phyloP scores from a whole-genome alignment of 2,113 vertebrate species.

The Antigone vipio region DNA sequence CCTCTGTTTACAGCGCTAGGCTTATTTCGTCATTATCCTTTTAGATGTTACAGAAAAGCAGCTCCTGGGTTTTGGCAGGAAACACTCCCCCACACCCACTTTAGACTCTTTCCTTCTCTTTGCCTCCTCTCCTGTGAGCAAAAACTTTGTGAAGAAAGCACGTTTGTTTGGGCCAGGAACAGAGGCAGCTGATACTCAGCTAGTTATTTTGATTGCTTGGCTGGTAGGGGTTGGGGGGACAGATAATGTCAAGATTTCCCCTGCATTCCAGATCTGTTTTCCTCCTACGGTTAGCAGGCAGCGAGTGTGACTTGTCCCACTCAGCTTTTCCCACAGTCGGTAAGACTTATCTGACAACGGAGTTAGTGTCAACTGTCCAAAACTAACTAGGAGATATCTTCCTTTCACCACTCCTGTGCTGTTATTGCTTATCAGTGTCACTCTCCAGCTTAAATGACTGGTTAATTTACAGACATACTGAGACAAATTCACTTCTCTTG shows the following conservation, averaged over 20 bases:
- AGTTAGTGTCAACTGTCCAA: conserved; percentile 69
- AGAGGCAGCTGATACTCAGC: conserved; percentile 11
- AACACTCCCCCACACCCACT: background rate
- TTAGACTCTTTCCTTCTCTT: background rate
- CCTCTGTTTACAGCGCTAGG: background rate
- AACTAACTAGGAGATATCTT: conserved; percentile 69
- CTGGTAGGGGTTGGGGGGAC: background rate
- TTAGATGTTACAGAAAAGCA: conserved; percentile 2
- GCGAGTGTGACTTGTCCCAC: conserved; percentile 58
- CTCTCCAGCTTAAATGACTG: conserved; percentile 51
- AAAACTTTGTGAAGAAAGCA: conserved; percentile 34
- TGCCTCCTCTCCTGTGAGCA: background rate
- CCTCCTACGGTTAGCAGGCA: background rate
- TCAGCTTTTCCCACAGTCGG: conserved; percentile 61
- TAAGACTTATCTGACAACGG: conserved; percentile 54
- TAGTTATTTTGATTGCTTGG: conserved; percentile 36
- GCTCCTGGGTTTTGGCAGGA: conserved; percentile 1
- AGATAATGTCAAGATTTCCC: conserved; percentile 62
- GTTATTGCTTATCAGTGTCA: conserved; percentile 55
- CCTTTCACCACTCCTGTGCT: conserved; percentile 53
- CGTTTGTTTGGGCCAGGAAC: conserved; percentile 7
- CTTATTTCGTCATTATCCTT: background rate
- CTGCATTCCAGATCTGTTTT: conserved; percentile 54
- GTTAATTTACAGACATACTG: conserved; percentile 49
- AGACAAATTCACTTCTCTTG: conserved; percentile 30